Conservation (phyloP, 2,113 vertebrate species). For the Noctilio leporinus region DNA sequence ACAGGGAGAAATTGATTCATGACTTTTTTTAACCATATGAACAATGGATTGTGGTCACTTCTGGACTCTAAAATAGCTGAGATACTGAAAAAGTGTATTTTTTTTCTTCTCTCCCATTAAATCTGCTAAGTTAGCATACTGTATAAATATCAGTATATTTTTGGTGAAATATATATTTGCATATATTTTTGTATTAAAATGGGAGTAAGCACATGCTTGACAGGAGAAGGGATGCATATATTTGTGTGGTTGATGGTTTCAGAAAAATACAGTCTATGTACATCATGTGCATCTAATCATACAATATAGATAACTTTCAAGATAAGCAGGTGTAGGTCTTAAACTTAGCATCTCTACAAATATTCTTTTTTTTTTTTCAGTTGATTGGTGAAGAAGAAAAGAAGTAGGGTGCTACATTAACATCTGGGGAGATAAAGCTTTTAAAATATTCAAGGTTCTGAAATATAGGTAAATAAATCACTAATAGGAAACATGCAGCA, state of each 20-base stretch:
- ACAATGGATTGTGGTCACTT: conserved; percentile 55
- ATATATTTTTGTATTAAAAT: not conserved
- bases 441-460: not conserved
- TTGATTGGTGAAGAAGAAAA: not conserved
- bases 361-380: not conserved
- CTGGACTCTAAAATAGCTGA: conserved; percentile 9
- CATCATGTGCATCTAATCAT: not conserved
- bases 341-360: not conserved
- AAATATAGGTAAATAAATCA: not conserved
- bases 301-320: not conserved
- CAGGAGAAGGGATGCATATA: not conserved
- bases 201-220: not conserved
- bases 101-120: not conserved
- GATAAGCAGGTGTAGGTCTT: not conserved
- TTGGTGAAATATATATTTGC: not conserved
- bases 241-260: not conserved
- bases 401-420: not conserved
- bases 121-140: not conserved
- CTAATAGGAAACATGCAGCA: not conserved
- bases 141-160: not conserved
- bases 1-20: conserved; percentile 66
- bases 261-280: not conserved
- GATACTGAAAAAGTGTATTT: not conserved
- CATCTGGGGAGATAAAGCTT: not conserved
- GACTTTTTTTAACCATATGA: conserved; percentile 62